A percentile compares a stretch with the other conserved stretches of the same genome.
phyloP scores from a whole-genome alignment of 2,888 invertebrate species.

The Podabrus alpinus region DNA sequence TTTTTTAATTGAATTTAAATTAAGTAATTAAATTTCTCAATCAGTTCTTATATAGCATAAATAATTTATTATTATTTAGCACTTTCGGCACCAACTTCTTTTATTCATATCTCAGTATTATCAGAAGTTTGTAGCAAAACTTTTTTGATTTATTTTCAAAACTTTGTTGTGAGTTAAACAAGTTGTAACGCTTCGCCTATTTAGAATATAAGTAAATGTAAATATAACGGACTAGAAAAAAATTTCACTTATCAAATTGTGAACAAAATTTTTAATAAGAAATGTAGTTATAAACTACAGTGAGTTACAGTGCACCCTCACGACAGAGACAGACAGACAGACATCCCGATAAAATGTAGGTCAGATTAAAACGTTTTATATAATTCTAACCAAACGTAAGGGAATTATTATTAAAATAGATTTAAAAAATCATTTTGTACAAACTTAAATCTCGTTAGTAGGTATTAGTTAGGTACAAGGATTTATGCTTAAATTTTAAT shows the following conservation, averaged over 20 bases:
- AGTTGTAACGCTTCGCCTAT: background rate
- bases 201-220: background rate
- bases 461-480: background rate
- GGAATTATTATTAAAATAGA: background rate
- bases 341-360: too few species aligned
- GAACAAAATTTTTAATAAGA: background rate
- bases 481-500: background rate
- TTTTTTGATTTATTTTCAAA: background rate
- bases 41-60: background rate
- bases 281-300: too few species aligned
- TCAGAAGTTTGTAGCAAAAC: background rate
- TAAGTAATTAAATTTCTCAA: background rate
- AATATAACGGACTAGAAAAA: background rate
- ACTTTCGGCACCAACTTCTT: background rate
- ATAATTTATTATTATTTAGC: background rate
- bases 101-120: background rate
- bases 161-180: background rate
- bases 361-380: too few species aligned
- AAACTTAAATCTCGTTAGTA: background rate
- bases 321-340: background rate
- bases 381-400: background rate
- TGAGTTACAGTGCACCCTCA: too few species aligned
- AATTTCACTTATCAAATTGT: background rate
- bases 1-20: background rate
- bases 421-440: background rate